Evolutionary conservation across 2,888 invertebrate species (phyloP).

Genomic region (Odontocolon sp.): DNA sequence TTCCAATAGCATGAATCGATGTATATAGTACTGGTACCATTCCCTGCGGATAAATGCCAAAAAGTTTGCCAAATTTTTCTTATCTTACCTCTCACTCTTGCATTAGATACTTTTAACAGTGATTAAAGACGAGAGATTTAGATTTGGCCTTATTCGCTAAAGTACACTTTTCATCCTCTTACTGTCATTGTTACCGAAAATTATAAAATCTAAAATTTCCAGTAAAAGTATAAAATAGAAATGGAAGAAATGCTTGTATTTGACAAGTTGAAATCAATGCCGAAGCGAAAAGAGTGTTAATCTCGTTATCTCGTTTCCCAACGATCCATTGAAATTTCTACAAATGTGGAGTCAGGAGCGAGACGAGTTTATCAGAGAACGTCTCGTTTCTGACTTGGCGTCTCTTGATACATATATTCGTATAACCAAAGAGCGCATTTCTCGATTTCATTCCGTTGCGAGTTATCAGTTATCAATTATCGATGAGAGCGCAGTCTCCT

Average conservation of each 20-base stretch:
- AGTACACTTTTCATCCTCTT: conserved; percentile 5
- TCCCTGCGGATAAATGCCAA: conserved; percentile 58
- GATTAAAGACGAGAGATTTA: conserved; percentile 57
- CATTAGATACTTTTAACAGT: conserved; percentile 57
- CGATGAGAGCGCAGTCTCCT: conserved; percentile 17
- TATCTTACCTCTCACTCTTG: conserved; percentile 22
- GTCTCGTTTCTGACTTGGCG: too few relatives aligned
- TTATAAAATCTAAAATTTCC: too few relatives aligned
- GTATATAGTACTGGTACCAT: conserved; percentile 38
- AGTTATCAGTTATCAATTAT: conserved; percentile 51
- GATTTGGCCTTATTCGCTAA: conserved; percentile 49
- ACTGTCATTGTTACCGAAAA: too few relatives aligned
- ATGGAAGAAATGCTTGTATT: too few relatives aligned
- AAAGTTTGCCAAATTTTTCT: conserved; percentile 61
- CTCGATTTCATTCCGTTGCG: conserved; percentile 42
- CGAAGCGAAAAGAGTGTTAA: conserved; percentile 22
- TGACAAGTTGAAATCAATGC: conserved; percentile 22
- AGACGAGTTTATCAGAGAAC: conserved; percentile 12
- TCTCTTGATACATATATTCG: conserved; percentile 1
- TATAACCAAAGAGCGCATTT: conserved; percentile 15
- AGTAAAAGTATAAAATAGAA: too few relatives aligned
- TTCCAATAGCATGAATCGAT: conserved; percentile 56
- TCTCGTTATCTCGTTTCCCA: conserved; percentile 55
- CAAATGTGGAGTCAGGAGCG: not conserved
- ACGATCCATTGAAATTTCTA: conserved; percentile 47